Conservation (phyloP, 2,113 vertebrate species). For the Thunnus thynnus region DNA sequence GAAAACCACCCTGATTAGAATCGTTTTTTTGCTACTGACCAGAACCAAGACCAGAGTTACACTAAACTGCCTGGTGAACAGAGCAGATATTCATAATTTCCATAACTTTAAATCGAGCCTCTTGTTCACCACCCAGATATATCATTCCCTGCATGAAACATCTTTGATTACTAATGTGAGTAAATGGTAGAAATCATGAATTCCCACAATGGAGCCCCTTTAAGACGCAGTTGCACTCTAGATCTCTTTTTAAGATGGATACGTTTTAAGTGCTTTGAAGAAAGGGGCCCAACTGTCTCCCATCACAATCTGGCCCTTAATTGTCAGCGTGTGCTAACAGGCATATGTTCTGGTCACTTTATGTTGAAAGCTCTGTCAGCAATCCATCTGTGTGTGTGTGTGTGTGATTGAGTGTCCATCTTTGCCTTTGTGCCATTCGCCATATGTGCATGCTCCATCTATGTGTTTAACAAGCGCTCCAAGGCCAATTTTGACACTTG, state of each 20-base stretch:
- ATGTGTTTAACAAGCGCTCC: conserved; percentile 59
- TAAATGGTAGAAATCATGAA: not conserved
- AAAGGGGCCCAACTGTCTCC: conserved; percentile 24
- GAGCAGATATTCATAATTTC: not conserved
- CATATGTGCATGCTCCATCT: conserved; percentile 44
- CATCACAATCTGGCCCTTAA: conserved; percentile 42
- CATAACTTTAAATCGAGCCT: not conserved
- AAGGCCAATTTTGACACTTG: conserved; percentile 68
- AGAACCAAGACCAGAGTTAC: not conserved
- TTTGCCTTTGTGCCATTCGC: not conserved
- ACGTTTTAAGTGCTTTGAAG: not conserved
- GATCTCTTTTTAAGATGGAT: conserved; percentile 8
- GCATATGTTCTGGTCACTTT: conserved; percentile 65
- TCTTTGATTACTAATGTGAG: not conserved
- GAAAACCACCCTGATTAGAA: not conserved
- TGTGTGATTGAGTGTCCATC: not conserved
- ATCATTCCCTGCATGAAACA: not conserved
- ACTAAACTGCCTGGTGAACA: not conserved
- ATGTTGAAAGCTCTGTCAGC: conserved; percentile 55
- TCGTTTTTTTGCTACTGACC: not conserved
- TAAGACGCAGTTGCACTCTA: not conserved
- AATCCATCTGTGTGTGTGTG: conserved; percentile 47
- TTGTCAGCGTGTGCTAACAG: conserved; percentile 57
- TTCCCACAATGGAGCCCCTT: not conserved
- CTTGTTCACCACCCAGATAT: not conserved